A percentile compares a stretch with the other conserved stretches of the same genome.
Evolutionary conservation across 1,140 invertebrate species (phyloP).

Genomic region (Diorhabda carinulata): DNA sequence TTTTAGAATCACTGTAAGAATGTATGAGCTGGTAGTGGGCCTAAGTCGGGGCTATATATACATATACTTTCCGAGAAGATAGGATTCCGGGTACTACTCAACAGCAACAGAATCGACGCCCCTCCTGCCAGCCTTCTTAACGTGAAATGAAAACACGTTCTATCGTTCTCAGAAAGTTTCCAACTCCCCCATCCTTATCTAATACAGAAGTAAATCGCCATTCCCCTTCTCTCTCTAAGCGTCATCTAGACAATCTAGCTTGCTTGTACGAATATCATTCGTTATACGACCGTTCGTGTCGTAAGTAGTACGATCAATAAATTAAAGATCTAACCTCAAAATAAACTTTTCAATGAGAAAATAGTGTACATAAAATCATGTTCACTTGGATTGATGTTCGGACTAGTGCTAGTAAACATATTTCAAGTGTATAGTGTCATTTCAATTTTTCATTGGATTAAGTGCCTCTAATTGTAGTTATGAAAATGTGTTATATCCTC

Average conservation of each 20-base stretch:
- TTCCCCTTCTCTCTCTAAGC: conserved; percentile 19
- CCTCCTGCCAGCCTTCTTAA: conserved; percentile 25
- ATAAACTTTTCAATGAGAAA: neutral
- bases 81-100: conserved; percentile 30
- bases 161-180: conserved; percentile 28
- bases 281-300: conserved; percentile 15
- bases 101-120: conserved; percentile 20
- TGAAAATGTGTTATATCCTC: conserved; percentile 10
- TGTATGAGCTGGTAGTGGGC: conserved; percentile 16
- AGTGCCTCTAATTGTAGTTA: conserved; percentile 10
- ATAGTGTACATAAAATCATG: conserved; percentile 8
- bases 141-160: conserved; percentile 33
- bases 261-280: conserved; percentile 21
- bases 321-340: conserved; percentile 18
- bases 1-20: conserved; percentile 19
- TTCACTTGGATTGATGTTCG: conserved; percentile 7
- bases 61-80: conserved; percentile 24
- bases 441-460: conserved; percentile 13
- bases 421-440: conserved; percentile 18
- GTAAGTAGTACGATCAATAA: conserved; percentile 12
- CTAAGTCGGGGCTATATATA: conserved; percentile 21
- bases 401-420: conserved; percentile 12
- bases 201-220: neutral
- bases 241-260: conserved; percentile 21
- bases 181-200: neutral